Evolutionary conservation across 2,797 vertebrate species (phyloP).

Genomic region (Darevskia nairensis): DNA sequence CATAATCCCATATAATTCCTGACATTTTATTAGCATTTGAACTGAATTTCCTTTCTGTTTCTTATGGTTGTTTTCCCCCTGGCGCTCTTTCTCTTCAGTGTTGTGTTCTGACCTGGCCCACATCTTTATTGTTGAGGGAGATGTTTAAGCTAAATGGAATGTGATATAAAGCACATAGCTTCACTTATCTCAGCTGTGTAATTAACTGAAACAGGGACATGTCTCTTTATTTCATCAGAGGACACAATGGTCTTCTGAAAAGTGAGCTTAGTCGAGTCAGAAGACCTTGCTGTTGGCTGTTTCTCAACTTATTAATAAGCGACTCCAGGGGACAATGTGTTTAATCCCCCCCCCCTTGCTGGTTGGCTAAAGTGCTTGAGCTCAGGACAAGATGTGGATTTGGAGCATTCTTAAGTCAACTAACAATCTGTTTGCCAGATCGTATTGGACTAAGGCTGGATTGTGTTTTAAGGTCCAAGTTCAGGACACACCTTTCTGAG

Average conservation of each 20-base stretch:
- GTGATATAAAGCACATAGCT: not conserved
- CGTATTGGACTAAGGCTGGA: not conserved
- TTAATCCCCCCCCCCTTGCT: not conserved
- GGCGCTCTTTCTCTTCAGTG: slow-evolving; percentile 16
- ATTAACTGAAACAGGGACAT: slow-evolving; percentile 25
- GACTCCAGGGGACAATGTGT: not conserved
- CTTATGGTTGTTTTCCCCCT: not conserved
- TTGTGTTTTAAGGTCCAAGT: slow-evolving; percentile 15
- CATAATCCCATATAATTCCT: not conserved
- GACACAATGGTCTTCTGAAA: slow-evolving; percentile 29
- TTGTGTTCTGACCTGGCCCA: slow-evolving; percentile 23
- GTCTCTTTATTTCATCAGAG: not conserved
- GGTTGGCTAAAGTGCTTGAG: not conserved
- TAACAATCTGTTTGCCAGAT: slow-evolving; percentile 13
- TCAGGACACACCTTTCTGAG: not conserved
- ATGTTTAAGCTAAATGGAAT: slow-evolving; percentile 36
- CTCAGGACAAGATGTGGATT: slow-evolving; percentile 1
- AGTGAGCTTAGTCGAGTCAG: not conserved
- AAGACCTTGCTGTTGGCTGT: not conserved
- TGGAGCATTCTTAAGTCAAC: not conserved
- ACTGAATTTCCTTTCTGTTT: not conserved
- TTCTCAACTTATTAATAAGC: not conserved
- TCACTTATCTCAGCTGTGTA: slow-evolving; percentile 29
- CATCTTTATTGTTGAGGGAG: slow-evolving; percentile 11
- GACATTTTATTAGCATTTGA: not conserved